A percentile compares a stretch with the other conserved stretches of the same genome.
Conservation (phyloP, 1,140 invertebrate species). For the Drosophila mauritiana region DNA sequence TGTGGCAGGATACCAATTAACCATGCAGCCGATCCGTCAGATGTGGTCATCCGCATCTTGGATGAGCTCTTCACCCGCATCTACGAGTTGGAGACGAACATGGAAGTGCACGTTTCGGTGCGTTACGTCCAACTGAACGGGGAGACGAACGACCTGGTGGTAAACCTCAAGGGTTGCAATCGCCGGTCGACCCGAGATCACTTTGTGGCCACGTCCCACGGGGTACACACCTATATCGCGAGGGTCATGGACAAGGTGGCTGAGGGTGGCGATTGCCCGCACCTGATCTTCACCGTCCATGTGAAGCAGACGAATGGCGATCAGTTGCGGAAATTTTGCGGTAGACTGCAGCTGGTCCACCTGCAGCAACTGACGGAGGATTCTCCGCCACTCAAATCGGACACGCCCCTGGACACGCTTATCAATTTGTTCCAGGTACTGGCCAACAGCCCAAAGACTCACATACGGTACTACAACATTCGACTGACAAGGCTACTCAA, state of each 20-base stretch:
- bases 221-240: constrained; percentile 45
- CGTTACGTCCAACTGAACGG: constrained; percentile 13
- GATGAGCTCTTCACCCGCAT: constrained; percentile 35
- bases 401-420: constrained; percentile 26
- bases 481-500: constrained; percentile 24
- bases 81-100: constrained; percentile 20
- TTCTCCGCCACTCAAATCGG: neutral
- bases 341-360: constrained; percentile 47
- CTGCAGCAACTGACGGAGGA: neutral
- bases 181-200: constrained; percentile 5
- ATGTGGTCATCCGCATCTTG: constrained; percentile 40
- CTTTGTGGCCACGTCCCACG: constrained; percentile 38
- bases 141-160: neutral
- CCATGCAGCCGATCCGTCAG: neutral
- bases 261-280: neutral
- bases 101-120: constrained; percentile 47
- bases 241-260: neutral
- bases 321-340: constrained; percentile 18
- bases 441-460: constrained; percentile 39
- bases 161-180: neutral
- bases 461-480: constrained; percentile 61
- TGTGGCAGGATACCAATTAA: constrained; percentile 14
- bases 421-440: constrained; percentile 32
- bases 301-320: constrained; percentile 31
- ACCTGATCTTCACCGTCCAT: constrained; percentile 44